A percentile compares a stretch with the other conserved stretches of the same genome.
These are phyloP conservation scores for Cloeon dipterum DNA, from an alignment of 2,888 invertebrate genomes.

Conservation along the genomic window DNA sequence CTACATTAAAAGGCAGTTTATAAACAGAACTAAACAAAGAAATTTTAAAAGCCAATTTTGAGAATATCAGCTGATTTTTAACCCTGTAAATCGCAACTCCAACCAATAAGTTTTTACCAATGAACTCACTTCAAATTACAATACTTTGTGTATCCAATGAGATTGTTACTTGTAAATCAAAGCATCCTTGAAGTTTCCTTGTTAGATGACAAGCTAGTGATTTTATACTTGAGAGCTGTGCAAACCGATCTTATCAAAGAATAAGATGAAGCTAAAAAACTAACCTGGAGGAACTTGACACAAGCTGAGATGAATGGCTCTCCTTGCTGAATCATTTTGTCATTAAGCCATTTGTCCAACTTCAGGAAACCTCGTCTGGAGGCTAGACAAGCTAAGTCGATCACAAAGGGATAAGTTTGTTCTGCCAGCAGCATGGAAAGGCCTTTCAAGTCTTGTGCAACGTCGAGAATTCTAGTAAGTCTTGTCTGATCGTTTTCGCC, in stretches of 20 bases:
- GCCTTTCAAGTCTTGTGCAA: constrained; percentile 85
- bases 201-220: too few relatives aligned
- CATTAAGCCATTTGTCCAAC: constrained; percentile 93
- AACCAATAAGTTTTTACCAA: too few relatives aligned
- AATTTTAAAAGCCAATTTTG: too few relatives aligned
- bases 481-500: constrained; percentile 86
- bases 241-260: background rate
- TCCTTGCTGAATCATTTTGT: constrained; percentile 90
- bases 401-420: constrained; percentile 83
- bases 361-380: constrained; percentile 92
- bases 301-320: constrained; percentile 70
- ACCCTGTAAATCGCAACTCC: too few relatives aligned
- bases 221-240: too few relatives aligned
- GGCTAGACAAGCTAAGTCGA: constrained; percentile 92
- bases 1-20: too few relatives aligned
- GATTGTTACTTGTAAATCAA: too few relatives aligned
- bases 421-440: constrained; percentile 76
- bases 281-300: constrained; percentile 56
- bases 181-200: too few relatives aligned
- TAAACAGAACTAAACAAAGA: too few relatives aligned
- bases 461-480: constrained; percentile 82
- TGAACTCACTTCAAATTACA: too few relatives aligned
- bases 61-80: too few relatives aligned
- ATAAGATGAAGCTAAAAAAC: background rate
- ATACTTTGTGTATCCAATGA: too few relatives aligned